Evolutionary conservation across 2,888 invertebrate genomes (phyloP).

Genomic region (Onthophagus sagittarius): DNA sequence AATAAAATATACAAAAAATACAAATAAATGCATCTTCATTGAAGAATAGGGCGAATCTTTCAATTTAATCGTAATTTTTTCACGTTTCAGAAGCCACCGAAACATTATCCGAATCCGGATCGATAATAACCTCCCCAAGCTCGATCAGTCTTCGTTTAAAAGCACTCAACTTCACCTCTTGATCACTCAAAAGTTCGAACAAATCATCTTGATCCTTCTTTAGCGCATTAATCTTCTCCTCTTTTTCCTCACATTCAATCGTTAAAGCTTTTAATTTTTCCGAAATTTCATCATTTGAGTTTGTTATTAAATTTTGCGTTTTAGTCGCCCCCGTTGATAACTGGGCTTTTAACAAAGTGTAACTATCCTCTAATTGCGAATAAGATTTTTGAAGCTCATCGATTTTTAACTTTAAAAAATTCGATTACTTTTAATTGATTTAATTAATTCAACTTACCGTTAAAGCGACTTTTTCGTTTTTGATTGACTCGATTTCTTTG

Average conservation of each 20-base stretch:
- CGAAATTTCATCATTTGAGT: conserved; percentile 15
- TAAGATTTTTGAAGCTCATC: conserved; percentile 68
- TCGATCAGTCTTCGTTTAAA: conserved; percentile 44
- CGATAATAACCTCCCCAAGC: conserved; percentile 43
- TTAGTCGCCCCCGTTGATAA: conserved; percentile 43
- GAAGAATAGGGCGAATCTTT: too few species aligned
- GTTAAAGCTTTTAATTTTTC: conserved; percentile 37
- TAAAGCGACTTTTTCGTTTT: conserved; percentile 42
- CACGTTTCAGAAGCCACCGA: conserved; percentile 27
- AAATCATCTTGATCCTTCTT: conserved; percentile 92
- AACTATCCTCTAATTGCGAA: conserved; percentile 79
- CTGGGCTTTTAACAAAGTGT: conserved; percentile 76
- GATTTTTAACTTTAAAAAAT: conserved; percentile 50
- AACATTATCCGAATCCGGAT: conserved; percentile 42
- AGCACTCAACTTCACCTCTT: conserved; percentile 56
- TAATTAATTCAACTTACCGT: conserved; percentile 52
- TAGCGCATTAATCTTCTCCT: conserved; percentile 59
- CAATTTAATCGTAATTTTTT: too few species aligned
- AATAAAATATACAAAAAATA: conserved; percentile 13
- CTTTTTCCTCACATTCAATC: conserved; percentile 44
- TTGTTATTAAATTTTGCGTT: conserved; percentile 3
- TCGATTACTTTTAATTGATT: background rate
- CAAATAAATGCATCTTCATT: too few species aligned
- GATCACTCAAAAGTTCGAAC: conserved; percentile 83
- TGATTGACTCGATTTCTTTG: conserved; percentile 34